These are phyloP conservation scores for Brachionus calyciflorus DNA, from an alignment of 1,140 invertebrate genomes.

Conservation along the genomic window DNA sequence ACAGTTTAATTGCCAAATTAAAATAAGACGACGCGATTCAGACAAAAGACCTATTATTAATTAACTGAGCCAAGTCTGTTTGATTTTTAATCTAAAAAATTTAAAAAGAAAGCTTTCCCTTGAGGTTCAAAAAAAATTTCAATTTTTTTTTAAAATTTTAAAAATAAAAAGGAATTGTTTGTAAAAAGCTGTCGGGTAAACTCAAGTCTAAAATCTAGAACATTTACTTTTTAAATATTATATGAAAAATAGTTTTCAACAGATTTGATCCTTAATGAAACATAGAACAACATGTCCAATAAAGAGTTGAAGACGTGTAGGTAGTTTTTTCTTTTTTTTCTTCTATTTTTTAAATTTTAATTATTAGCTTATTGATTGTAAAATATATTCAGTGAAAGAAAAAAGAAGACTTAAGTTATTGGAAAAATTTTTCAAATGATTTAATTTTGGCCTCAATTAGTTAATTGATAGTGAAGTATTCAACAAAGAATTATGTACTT, in stretches of 20 bases:
- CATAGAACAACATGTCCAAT: constrained; percentile 17
- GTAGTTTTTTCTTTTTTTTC: constrained; percentile 6
- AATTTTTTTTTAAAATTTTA: not conserved
- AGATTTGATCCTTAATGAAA: constrained; percentile 11
- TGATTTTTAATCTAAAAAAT: no score
- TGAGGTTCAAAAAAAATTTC: not conserved
- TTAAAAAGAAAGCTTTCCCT: no score
- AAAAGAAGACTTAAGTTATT: no score
- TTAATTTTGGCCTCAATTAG: no score
- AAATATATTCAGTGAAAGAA: no score
- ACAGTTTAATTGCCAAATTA: no score
- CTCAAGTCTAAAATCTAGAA: not conserved
- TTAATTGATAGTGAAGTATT: no score
- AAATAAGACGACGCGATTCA: no score
- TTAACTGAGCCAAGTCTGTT: not conserved
- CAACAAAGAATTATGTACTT: no score
- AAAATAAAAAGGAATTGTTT: not conserved
- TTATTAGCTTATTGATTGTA: not conserved
- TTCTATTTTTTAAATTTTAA: not conserved
- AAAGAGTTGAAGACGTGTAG: not conserved
- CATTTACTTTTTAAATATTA: not conserved
- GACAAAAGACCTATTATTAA: not conserved
- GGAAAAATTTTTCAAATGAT: no score
- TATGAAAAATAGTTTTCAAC: not conserved
- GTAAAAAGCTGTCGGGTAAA: constrained; percentile 16